Conservation (phyloP, 2,113 vertebrate species). For the Pycnonotus jocosus region DNA sequence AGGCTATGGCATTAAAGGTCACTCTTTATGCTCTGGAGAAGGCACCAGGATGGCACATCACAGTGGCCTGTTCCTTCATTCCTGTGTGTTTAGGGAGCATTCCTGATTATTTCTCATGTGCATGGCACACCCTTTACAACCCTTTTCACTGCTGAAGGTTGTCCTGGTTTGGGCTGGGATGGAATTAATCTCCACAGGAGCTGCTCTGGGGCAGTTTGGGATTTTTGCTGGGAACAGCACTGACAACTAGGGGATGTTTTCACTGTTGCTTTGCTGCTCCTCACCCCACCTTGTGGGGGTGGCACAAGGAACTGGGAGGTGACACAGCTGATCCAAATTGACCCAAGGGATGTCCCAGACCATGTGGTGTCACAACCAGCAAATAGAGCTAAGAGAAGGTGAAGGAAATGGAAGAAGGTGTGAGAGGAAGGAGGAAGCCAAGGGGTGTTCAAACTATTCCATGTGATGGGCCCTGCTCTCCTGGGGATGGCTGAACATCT, state of each 20-base stretch:
- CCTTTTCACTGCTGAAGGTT: background rate
- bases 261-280: accelerated
- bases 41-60: background rate
- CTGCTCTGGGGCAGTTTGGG: accelerated
- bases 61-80: background rate
- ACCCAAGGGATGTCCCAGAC: background rate
- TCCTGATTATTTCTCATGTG: background rate
- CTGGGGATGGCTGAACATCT: background rate
- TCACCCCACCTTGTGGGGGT: background rate
- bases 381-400: background rate
- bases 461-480: accelerated
- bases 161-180: background rate
- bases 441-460: accelerated
- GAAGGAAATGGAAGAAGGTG: background rate
- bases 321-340: background rate
- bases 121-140: background rate
- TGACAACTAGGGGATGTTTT: background rate
- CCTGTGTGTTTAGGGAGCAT: background rate
- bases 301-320: background rate
- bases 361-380: accelerated
- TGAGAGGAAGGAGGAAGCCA: background rate
- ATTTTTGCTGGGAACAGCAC: background rate
- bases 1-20: background rate
- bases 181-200: background rate
- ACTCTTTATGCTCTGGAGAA: background rate